Conservation (phyloP, 1,140 invertebrate genomes). For the Holotrichia oblita region DNA sequence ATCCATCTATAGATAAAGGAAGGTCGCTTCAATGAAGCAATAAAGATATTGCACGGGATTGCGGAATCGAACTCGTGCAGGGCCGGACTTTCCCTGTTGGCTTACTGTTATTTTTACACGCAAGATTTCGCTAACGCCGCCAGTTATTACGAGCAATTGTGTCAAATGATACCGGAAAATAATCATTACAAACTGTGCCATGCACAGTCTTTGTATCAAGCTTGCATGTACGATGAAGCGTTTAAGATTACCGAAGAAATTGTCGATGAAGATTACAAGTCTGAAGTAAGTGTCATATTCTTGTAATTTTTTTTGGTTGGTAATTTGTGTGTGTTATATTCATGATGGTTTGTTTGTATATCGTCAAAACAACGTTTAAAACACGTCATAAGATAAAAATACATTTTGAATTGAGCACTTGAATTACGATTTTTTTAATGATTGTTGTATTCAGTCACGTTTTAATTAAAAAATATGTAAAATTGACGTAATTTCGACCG, state of each 20-base stretch:
- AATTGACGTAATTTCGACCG: too few relatives aligned
- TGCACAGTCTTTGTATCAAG: conserved; percentile 91
- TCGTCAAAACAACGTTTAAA: too few relatives aligned
- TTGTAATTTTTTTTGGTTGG: too few relatives aligned
- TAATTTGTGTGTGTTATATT: too few relatives aligned
- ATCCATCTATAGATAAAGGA: conserved; percentile 88
- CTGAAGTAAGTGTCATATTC: conserved; percentile 65
- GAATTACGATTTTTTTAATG: too few relatives aligned
- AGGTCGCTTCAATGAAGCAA: conserved; percentile 86
- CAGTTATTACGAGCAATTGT: conserved; percentile 94
- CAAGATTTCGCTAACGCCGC: conserved; percentile 96
- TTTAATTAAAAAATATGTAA: too few relatives aligned
- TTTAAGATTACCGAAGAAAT: conserved; percentile 87
- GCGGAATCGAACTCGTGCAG: conserved; percentile 69
- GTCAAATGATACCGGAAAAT: conserved; percentile 83
- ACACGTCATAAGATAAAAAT: too few relatives aligned
- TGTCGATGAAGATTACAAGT: conserved; percentile 74
- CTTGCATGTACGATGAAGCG: conserved; percentile 91
- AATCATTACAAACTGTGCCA: conserved; percentile 93
- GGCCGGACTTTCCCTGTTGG: conserved; percentile 92
- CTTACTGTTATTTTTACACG: conserved; percentile 95
- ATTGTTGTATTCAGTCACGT: too few relatives aligned
- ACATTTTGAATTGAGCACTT: too few relatives aligned
- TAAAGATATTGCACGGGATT: conserved; percentile 80
- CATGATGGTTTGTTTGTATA: too few relatives aligned